Evolutionary conservation across 2,113 vertebrate genomes (phyloP), one percentile per base, ranked within the genome.

Genomic region (Nyctibius bracteatus): DNA sequence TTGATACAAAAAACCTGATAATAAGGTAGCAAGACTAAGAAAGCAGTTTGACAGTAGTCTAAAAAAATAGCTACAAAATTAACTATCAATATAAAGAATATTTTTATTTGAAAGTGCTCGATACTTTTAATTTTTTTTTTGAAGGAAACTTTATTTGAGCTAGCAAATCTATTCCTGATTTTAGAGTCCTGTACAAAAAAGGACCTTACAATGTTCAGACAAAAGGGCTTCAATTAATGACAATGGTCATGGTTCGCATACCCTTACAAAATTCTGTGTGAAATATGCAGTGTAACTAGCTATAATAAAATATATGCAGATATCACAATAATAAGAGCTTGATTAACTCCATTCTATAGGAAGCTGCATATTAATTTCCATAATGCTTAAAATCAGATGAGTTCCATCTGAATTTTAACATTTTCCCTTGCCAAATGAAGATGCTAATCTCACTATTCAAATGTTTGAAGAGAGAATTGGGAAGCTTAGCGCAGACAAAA

Each of bases 311-410:
- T 93, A 83, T 25, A 72, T 63, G 44, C 80, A 91, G 72, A 84
- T 61, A 95, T 46, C 25, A 86, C 55, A 94, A 94, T 92, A 94
- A 95, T 91, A 95, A 88, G 82, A 92, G 83, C 88, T 93, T 96
- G 94, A 95, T 96, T 91, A 94, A 95, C 80, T 95, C 51, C 46
- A 63, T 94, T 96, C 86, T 95, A 93, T 96, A 94, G 68, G 88
- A 96, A 93, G n/a, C 12, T 90, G 61, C 47, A 49, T 71, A 92
- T 93, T 95, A 94, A 90, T 91, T 94, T 96, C 77, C 62, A 88
- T 94, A 93, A 79, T 79, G 68, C 65, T 92, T 81, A 93, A 95
- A 94, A 96, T 96, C 67, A 91, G 82, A 92, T 74, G 63, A 78
- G 35, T 81, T 96, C 47, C 52, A 81, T 96, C 80, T 92, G 88